Conservation (phyloP, 92 coral and sea anemone genomes). For the Chrysogorgia sp. region DNA sequence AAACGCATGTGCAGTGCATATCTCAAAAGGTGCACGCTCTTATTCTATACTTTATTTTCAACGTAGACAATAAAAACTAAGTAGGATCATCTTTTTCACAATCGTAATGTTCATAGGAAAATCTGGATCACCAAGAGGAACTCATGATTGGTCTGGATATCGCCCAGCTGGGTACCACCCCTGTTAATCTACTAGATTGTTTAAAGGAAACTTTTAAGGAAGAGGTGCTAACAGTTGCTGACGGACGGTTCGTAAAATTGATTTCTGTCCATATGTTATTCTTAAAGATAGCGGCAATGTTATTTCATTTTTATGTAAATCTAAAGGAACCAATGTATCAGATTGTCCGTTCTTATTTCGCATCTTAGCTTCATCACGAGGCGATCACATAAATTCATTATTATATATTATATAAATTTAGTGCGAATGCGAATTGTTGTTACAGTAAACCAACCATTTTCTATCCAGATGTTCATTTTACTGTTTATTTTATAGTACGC, state of each 20-base stretch:
- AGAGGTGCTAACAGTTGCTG: neutral
- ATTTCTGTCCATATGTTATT: neutral
- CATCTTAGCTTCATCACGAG: too few species aligned
- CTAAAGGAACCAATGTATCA: too few species aligned
- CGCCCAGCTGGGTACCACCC: neutral
- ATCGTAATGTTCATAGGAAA: neutral
- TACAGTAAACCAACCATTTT: too few species aligned
- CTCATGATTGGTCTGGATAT: neutral
- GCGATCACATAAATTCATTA: neutral
- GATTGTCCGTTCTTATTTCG: too few species aligned
- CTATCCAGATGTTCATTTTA: too few species aligned
- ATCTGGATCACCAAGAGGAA: neutral
- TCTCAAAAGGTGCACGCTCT: neutral
- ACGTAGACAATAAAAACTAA: too few species aligned
- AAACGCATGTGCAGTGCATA: too few species aligned
- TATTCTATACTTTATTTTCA: neutral
- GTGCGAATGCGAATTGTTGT: too few species aligned
- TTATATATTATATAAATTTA: too few species aligned
- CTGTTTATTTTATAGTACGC: too few species aligned
- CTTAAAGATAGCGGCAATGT: neutral
- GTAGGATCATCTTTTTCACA: too few species aligned
- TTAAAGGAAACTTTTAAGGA: neutral
- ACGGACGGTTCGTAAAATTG: neutral
- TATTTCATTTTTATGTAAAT: too few species aligned
- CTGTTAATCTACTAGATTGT: neutral